These are phyloP conservation scores for Acropora yongei DNA, from an alignment of 64 coral and sea anemone species.

Conservation along the genomic window DNA sequence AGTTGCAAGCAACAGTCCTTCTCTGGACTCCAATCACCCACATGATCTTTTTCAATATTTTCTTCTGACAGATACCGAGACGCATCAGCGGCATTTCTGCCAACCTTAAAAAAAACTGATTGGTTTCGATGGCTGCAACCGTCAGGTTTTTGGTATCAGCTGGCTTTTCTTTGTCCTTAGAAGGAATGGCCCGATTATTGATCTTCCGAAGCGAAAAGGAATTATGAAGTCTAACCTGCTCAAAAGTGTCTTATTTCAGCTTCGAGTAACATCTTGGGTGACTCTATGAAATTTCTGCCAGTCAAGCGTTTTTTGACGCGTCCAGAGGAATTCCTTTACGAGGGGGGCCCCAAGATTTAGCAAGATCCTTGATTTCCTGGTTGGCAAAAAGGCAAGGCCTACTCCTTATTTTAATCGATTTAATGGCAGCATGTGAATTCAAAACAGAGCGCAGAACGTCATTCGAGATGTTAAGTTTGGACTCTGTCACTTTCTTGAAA, in stretches of 20 bases:
- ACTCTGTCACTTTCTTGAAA: background rate
- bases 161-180: slow-evolving; percentile 18
- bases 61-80: slow-evolving; percentile 2
- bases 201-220: slow-evolving; percentile 36
- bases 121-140: slow-evolving; percentile 29
- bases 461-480: too few species aligned
- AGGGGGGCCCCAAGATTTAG: slow-evolving; percentile 14
- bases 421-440: slow-evolving; percentile 34
- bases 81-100: slow-evolving; percentile 26
- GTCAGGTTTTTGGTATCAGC: slow-evolving; percentile 14
- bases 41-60: too few species aligned
- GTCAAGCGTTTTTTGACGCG: background rate
- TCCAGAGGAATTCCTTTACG: slow-evolving; percentile 1
- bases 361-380: slow-evolving; percentile 31
- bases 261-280: background rate
- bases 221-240: slow-evolving; percentile 35
- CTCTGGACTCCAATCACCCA: too few species aligned
- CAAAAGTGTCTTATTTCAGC: slow-evolving; percentile 42
- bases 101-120: slow-evolving; percentile 52
- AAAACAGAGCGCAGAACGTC: background rate
- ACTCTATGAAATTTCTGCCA: slow-evolving; percentile 31
- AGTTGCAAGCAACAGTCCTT: too few species aligned
- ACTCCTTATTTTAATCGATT: slow-evolving; percentile 42
- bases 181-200: slow-evolving; percentile 10
- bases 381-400: slow-evolving; percentile 53